Conservation (phyloP, 2,888 invertebrate species). For the Heteromyza rotundicornis region DNA sequence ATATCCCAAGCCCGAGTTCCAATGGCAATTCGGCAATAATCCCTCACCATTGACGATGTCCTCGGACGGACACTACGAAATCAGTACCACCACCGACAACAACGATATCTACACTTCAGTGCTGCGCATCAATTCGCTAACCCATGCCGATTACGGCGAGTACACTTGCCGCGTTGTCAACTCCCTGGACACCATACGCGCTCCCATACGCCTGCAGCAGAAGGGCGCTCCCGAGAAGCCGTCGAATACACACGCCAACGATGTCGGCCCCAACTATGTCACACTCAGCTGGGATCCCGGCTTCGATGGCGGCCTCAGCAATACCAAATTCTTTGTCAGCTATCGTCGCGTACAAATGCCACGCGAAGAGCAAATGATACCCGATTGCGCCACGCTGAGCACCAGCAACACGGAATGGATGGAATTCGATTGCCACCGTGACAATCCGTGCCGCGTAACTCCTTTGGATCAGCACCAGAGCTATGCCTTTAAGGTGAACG, state of each 20-base stretch:
- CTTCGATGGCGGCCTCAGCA: constrained; percentile 86
- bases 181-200: constrained; percentile 76
- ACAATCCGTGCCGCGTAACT: constrained; percentile 88
- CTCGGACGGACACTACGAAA: constrained; percentile 85
- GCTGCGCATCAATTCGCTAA: constrained; percentile 75
- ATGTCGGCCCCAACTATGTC: constrained; percentile 80
- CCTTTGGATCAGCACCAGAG: constrained; percentile 85
- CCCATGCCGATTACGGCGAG: constrained; percentile 87
- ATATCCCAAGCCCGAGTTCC: constrained; percentile 90
- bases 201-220: constrained; percentile 80
- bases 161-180: constrained; percentile 90
- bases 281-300: constrained; percentile 87
- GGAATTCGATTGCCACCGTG: constrained; percentile 84
- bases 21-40: constrained; percentile 85
- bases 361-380: constrained; percentile 68
- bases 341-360: constrained; percentile 73
- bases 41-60: constrained; percentile 77
- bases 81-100: constrained; percentile 79
- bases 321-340: constrained; percentile 86
- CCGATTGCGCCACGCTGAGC: constrained; percentile 68
- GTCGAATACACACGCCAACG: constrained; percentile 72
- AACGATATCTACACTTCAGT: constrained; percentile 87
- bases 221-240: constrained; percentile 90
- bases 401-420: constrained; percentile 74
- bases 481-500: constrained; percentile 88